Base-by-base conservation (phyloP, 2,888 invertebrate species). In the Adela reaumurella region DNA sequence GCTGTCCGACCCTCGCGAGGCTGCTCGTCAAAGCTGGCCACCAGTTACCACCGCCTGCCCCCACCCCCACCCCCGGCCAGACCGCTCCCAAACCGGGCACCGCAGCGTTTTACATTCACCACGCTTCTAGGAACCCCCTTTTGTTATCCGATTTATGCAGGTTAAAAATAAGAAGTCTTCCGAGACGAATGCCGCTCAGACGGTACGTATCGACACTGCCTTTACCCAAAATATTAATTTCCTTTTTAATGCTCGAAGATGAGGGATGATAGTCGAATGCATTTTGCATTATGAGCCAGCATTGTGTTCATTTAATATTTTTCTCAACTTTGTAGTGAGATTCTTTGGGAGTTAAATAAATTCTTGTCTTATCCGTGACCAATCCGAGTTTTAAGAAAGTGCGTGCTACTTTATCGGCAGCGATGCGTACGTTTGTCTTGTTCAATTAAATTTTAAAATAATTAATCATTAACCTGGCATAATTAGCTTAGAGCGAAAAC, bases 161-260 rank as follows among this genome's bases (percentile, higher is more conserved):
- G 56, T 80, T 85, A 51, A 68, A 63, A 56, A 74, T 86, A 50
- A 71, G 86, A 54, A 29, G 49, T 43, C 52, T 61, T 45, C 59
- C 63, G 52, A 62, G 56, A 49, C 58, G 58, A 52, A 68, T 58
- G 51, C 63, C 68, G 50, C 68, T 86, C 54, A 68, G 63, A 57
- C 56, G 54, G 44, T 74, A 63, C 58, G 58, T 77, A 49, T 52
- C 56, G 41, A 61, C 66, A 51, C 69, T 85, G 53, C 81, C 82
- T 49, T 62, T 86, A 63, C 86, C 86, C 43, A 68, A 65, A 50
- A 64, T 72, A 54, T 67, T 86, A 56, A 83, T 82, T 60, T 68
- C 64, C 54, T 86, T 77, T 65, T 70, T 86, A 50, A 74, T 82
- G 67, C 74, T 86, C 63, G 82, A 85, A 62, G 74, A 80, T 54